These are phyloP conservation scores for Propithecus deckenii DNA, from an alignment of 2,797 vertebrate species.

Conservation along the genomic window DNA sequence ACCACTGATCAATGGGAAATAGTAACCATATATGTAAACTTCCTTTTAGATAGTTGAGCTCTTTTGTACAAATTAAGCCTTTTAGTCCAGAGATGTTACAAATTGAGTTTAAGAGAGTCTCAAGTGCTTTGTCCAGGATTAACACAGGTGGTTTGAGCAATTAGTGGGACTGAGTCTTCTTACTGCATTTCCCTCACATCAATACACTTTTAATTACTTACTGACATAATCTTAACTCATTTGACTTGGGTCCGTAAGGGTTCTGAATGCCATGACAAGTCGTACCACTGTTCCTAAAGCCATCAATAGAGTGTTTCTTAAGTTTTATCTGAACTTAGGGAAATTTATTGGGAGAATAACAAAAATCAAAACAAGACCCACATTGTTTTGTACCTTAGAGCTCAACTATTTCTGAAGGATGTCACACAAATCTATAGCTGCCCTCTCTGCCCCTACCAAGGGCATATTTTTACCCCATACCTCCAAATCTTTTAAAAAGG, in stretches of 20 bases:
- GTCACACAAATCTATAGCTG: neutral
- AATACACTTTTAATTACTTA: neutral
- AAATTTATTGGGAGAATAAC: slow-evolving; percentile 8
- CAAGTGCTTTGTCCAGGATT: neutral
- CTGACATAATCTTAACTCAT: neutral
- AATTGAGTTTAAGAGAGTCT: neutral
- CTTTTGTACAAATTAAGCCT: neutral
- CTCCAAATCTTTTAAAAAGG: neutral
- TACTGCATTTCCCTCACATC: neutral
- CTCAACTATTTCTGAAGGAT: neutral
- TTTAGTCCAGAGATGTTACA: neutral
- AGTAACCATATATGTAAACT: neutral
- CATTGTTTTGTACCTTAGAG: neutral
- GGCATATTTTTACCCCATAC: neutral
- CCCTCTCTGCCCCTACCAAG: neutral
- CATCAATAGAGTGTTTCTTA: neutral
- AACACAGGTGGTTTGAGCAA: neutral
- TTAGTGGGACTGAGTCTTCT: neutral
- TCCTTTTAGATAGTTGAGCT: neutral
- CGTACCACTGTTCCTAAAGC: neutral
- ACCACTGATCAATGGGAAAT: neutral
- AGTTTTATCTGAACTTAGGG: neutral
- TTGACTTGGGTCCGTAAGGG: neutral
- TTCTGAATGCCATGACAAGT: neutral
- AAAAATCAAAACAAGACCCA: neutral